phyloP scores from a whole-genome alignment of 2,888 invertebrate genomes.

The Scrobipalpa costella region DNA sequence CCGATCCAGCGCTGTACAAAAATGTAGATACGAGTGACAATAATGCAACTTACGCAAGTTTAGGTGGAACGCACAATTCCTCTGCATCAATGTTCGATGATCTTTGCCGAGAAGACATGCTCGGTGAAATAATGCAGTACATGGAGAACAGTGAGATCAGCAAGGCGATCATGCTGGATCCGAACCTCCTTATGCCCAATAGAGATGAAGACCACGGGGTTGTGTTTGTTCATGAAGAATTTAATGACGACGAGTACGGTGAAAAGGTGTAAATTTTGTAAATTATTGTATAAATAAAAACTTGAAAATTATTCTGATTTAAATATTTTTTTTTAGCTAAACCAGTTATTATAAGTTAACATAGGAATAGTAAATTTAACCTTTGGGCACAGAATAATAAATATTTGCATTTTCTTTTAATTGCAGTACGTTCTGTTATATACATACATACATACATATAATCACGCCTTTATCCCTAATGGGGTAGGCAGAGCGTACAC shows the following conservation, averaged over 20 bases:
- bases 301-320: not conserved
- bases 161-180: slow-evolving; percentile 45
- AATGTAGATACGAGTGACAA: not conserved
- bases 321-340: not conserved
- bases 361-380: no score
- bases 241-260: not conserved
- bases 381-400: no score
- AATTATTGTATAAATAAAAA: not conserved
- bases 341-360: no score
- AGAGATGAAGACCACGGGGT: slow-evolving; percentile 59
- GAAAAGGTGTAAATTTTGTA: not conserved
- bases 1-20: not conserved
- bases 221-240: slow-evolving; percentile 54
- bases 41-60: not conserved
- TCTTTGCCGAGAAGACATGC: slow-evolving; percentile 52
- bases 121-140: slow-evolving; percentile 70
- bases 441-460: no score
- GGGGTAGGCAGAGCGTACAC: no score
- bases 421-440: no score
- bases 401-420: no score
- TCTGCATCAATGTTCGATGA: not conserved
- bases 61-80: not conserved
- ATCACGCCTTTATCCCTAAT: no score
- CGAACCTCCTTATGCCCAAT: slow-evolving; percentile 58
- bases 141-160: slow-evolving; percentile 53